Percentiles rank a stretch among this genome's conserved stretches.
Conservation (phyloP, 2,797 vertebrate genomes). For the Zenarchopterus dispar region DNA sequence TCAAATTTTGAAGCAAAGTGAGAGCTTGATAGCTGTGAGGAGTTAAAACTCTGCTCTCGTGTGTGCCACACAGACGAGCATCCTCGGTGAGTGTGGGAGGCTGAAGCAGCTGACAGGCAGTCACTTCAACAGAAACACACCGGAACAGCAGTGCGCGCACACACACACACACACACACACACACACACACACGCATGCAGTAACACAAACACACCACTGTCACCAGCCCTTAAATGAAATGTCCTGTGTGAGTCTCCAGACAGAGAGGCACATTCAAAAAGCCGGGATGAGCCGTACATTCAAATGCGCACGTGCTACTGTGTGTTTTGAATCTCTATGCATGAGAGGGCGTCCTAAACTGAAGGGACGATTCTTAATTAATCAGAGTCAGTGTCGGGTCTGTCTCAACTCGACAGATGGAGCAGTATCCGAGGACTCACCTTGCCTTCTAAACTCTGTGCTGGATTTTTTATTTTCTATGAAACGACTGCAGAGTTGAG, state of each 20-base stretch:
- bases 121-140: constrained; percentile 58
- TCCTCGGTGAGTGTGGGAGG: constrained; percentile 76
- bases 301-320: constrained; percentile 54
- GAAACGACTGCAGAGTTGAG: constrained; percentile 14
- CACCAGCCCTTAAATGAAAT: constrained; percentile 66
- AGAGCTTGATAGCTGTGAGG: constrained; percentile 50
- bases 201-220: constrained; percentile 73
- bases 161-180: constrained; percentile 4
- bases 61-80: constrained; percentile 73
- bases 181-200: constrained; percentile 19
- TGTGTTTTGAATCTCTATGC: constrained; percentile 43
- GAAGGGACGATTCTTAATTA: constrained; percentile 51
- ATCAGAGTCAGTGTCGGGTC: constrained; percentile 41
- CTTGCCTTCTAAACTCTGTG: constrained; percentile 1
- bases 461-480: constrained; percentile 1
- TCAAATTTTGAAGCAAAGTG: constrained; percentile 33
- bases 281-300: constrained; percentile 48
- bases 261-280: constrained; percentile 57
- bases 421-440: constrained; percentile 3
- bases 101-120: constrained; percentile 74
- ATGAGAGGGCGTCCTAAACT: constrained; percentile 29
- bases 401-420: constrained; percentile 16
- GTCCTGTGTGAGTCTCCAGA: constrained; percentile 57
- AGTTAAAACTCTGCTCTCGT: constrained; percentile 61
- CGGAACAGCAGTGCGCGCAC: constrained; percentile 33